Evolutionary conservation across 2,797 vertebrate species (phyloP), one percentile per base, ranked within the genome.

Genomic region (Scyliorhinus canicula): DNA sequence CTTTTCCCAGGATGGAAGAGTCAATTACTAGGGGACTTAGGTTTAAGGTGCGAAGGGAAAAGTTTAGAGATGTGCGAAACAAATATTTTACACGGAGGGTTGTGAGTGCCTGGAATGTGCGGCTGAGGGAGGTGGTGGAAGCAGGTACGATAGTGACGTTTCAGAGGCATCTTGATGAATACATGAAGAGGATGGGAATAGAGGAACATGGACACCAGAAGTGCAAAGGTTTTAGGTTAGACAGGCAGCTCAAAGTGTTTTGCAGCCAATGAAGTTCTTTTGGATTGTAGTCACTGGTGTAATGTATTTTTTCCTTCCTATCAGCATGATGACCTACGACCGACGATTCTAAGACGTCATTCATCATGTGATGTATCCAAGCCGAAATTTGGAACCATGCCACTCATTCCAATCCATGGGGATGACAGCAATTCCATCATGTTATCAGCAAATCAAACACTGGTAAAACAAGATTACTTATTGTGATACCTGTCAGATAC

Each of bases 341-440:
- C 98, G 0, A 98, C 99, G 1, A 97, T 98, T 94, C 96, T 99
- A 96, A 97, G 99, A 26, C 98, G 98, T 0, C 98, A 97, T 96
- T 99, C 98, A 26, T 98, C 99, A 90, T 98, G 99, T 0, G 98
- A 99, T 95, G 97, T 99, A 1, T 97, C 98, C 95, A 99, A 98
- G 97, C 99, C 99, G 97, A 99, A 98, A 97, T 99, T 99, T 0
- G 98, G 99, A 95, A 99, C 99, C 0, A 99, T 99, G 99, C 99
- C 99, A 0, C 97, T 99, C 95, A 98, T 99, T 95, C 98, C 99
- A 0, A 98, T 99, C 96, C 97, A 98, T 0, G 99, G 99, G 95
- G 98, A 99, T 95, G 98, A 99, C 96, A 99, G 98, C 3, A 98
- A 99, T 57, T 96, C 97, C 96, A 98, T 97, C 96, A 98, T 99